A percentile compares a stretch with the other conserved stretches of the same genome.
Evolutionary conservation across 2,888 invertebrate genomes (phyloP).

Genomic region (Beris morrisii): DNA sequence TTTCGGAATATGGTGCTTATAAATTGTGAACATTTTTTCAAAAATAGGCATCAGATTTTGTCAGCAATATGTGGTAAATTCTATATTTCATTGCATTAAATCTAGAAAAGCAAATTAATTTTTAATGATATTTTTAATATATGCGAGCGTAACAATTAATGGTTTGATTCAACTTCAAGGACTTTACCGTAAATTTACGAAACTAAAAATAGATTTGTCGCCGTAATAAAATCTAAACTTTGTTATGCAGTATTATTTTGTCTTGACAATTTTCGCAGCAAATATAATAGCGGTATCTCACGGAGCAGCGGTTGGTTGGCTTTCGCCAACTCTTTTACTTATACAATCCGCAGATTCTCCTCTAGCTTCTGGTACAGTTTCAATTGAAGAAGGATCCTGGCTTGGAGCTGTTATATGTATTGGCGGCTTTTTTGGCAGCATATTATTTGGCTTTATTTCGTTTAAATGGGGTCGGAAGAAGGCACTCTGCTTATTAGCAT

Average conservation of each 20-base stretch:
- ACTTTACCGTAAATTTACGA: no score
- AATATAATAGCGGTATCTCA: constrained; percentile 49
- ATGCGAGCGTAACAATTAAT: no score
- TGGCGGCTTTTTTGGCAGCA: constrained; percentile 50
- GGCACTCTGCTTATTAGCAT: constrained; percentile 46
- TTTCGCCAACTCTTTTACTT: constrained; percentile 48
- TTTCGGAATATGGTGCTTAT: no score
- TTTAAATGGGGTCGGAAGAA: constrained; percentile 49
- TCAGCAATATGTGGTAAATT: constrained; percentile 34
- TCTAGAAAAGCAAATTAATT: no score
- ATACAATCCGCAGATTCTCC: constrained; percentile 43
- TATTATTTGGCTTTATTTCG: constrained; percentile 46
- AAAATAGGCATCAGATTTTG: constrained; percentile 24
- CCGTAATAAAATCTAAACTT: no score
- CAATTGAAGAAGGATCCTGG: constrained; percentile 51
- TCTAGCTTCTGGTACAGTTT: constrained; percentile 35
- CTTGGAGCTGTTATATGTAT: constrained; percentile 48
- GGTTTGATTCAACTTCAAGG: no score
- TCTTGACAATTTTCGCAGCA: constrained; percentile 40
- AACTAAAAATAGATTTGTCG: no score
- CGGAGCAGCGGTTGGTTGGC: constrained; percentile 51
- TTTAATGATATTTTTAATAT: no score
- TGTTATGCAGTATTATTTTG: no score
- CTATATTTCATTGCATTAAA: no score
- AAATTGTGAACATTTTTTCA: constrained; percentile 1